Conservation (phyloP, 1,140 invertebrate genomes). For the Wiebesia pumilae region DNA sequence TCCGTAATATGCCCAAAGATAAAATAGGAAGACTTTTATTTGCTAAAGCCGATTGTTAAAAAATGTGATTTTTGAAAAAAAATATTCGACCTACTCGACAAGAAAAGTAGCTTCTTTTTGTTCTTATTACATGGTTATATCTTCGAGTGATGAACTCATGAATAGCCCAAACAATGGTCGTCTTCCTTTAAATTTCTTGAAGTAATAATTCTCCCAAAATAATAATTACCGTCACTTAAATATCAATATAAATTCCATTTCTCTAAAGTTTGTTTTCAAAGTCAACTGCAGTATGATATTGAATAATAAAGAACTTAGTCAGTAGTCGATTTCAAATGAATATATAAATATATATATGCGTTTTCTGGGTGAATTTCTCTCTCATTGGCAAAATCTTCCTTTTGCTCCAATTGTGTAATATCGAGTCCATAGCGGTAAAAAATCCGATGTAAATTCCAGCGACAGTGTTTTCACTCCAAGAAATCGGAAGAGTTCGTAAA, state of each 20-base stretch:
- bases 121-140: not conserved
- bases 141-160: not conserved
- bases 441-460: not conserved
- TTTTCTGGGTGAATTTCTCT: too few relatives aligned
- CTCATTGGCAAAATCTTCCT: too few relatives aligned
- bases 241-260: not conserved
- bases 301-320: too few relatives aligned
- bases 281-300: too few relatives aligned
- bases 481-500: not conserved
- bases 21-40: too few relatives aligned
- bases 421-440: too few relatives aligned
- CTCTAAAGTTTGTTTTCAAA: not conserved
- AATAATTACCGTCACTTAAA: not conserved
- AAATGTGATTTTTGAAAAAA: too few relatives aligned
- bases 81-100: not conserved
- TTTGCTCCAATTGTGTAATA: too few relatives aligned
- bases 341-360: too few relatives aligned
- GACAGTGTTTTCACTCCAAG: not conserved
- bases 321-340: too few relatives aligned
- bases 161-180: not conserved
- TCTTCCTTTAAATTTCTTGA: not conserved
- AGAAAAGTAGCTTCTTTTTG: constrained; percentile 1
- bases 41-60: too few relatives aligned
- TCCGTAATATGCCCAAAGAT: too few relatives aligned
- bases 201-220: not conserved